Percentiles rank a stretch among this genome's conserved stretches.
phyloP scores from a whole-genome alignment of 2,113 vertebrate species.

The Acinonyx jubatus region DNA sequence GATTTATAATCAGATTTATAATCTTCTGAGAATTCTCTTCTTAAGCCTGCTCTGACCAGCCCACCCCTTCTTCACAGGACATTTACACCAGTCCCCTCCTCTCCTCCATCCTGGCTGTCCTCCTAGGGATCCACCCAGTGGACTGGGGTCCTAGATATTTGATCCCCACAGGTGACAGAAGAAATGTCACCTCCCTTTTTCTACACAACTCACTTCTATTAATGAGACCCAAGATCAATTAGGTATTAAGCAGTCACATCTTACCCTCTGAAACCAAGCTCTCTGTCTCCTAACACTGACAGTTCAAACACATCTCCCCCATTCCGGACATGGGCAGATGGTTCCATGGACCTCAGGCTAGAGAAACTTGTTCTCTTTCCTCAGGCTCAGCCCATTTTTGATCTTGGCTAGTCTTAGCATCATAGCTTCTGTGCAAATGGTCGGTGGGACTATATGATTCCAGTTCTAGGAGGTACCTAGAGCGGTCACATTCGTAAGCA shows the following conservation, averaged over 20 bases:
- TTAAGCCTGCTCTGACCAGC: background rate
- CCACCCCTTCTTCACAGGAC: background rate
- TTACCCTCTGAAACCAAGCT: background rate
- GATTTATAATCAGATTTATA: background rate
- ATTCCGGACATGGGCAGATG: background rate
- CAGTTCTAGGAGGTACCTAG: background rate
- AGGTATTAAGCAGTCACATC: background rate
- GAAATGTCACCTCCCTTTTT: constrained; percentile 24
- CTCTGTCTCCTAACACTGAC: background rate
- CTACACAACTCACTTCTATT: background rate
- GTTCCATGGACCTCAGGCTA: background rate
- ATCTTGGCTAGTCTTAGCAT: background rate
- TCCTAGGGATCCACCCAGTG: background rate
- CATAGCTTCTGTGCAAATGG: background rate
- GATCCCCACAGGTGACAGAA: background rate
- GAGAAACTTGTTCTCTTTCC: background rate
- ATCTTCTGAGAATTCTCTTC: background rate
- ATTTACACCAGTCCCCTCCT: too few species aligned
- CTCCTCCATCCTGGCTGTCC: background rate
- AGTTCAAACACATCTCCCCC: background rate
- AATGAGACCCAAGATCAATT: background rate
- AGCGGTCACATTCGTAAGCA: background rate
- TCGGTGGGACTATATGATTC: background rate
- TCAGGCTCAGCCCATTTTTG: background rate
- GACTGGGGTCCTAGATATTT: background rate